Conservation (phyloP, 1,140 invertebrate genomes). For the Drosophila kurseongensis region DNA sequence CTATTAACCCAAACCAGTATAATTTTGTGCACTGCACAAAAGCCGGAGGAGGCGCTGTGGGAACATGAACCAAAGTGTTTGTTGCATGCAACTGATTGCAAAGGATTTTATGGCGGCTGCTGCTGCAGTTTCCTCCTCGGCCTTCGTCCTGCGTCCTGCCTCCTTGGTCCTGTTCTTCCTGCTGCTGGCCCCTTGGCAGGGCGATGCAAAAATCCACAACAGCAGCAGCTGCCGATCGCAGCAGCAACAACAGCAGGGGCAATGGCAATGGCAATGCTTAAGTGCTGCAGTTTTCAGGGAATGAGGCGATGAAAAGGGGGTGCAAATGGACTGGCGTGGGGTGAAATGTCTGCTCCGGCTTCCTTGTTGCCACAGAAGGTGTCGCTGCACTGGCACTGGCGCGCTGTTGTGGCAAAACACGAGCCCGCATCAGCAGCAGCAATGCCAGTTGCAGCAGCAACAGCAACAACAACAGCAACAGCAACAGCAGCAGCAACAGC, state of each 20-base stretch:
- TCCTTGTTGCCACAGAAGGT: conserved; percentile 80
- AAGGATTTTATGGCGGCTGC: conserved; percentile 70
- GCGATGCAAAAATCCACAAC: conserved; percentile 47
- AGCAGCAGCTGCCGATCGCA: conserved; percentile 58
- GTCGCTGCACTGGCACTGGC: conserved; percentile 44
- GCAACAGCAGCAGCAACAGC: conserved; percentile 34
- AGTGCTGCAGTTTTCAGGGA: conserved; percentile 49
- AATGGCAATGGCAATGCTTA: conserved; percentile 63
- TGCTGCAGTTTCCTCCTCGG: conserved; percentile 18
- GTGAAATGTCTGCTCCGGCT: conserved; percentile 35
- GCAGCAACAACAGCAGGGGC: conserved; percentile 25
- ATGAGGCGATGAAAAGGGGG: background rate
- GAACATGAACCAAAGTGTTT: conserved; percentile 66
- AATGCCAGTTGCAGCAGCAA: conserved; percentile 32
- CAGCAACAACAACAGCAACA: too few relatives aligned
- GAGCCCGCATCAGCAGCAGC: conserved; percentile 62
- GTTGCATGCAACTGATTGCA: conserved; percentile 81
- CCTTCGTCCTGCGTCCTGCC: background rate
- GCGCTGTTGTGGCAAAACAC: conserved; percentile 71
- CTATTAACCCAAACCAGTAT: background rate
- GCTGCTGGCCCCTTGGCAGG: conserved; percentile 24
- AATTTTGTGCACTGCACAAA: conserved; percentile 18
- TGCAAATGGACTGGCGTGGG: conserved; percentile 2
- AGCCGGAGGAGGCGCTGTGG: conserved; percentile 22
- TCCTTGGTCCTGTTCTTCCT: conserved; percentile 5